Percentiles rank a stretch among this genome's conserved stretches.
These are phyloP conservation scores for Leptoclinus maculatus DNA, from an alignment of 2,797 vertebrate species.

Conservation along the genomic window DNA sequence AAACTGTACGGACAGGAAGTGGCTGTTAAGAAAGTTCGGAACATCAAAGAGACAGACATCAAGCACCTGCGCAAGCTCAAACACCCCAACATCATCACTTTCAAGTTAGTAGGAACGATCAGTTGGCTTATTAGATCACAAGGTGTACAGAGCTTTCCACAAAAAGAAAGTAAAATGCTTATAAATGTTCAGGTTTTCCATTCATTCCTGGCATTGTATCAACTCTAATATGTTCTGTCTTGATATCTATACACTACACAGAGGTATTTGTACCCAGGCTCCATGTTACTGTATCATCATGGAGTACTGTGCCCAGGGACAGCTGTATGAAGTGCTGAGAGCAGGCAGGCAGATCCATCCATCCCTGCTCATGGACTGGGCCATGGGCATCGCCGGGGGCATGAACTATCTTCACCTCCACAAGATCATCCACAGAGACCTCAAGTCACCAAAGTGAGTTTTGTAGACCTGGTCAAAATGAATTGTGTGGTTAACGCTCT, in stretches of 20 bases:
- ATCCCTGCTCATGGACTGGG: conserved; percentile 95
- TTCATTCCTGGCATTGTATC: neutral
- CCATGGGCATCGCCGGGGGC: conserved; percentile 97
- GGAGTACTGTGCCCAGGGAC: conserved; percentile 99
- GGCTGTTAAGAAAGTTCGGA: conserved; percentile 95
- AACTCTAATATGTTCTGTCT: neutral
- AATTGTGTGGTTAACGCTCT: neutral
- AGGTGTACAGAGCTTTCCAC: neutral
- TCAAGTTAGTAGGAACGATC: conserved; percentile 87
- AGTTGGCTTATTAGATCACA: neutral
- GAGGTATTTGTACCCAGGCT: conserved; percentile 97
- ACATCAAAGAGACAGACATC: conserved; percentile 97
- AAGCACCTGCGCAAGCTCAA: conserved; percentile 96
- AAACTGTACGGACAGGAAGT: conserved; percentile 95
- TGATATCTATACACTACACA: conserved; percentile 60
- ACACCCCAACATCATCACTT: conserved; percentile 97
- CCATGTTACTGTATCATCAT: conserved; percentile 99
- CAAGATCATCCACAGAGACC: conserved; percentile 98
- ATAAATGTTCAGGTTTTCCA: neutral
- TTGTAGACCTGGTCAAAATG: neutral
- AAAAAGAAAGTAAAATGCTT: neutral
- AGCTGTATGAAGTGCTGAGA: conserved; percentile 96
- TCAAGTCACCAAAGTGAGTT: conserved; percentile 97
- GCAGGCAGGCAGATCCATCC: conserved; percentile 95
- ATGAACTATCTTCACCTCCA: conserved; percentile 99